Conservation (phyloP, 2,797 vertebrate species). For the Pampus argenteus region DNA sequence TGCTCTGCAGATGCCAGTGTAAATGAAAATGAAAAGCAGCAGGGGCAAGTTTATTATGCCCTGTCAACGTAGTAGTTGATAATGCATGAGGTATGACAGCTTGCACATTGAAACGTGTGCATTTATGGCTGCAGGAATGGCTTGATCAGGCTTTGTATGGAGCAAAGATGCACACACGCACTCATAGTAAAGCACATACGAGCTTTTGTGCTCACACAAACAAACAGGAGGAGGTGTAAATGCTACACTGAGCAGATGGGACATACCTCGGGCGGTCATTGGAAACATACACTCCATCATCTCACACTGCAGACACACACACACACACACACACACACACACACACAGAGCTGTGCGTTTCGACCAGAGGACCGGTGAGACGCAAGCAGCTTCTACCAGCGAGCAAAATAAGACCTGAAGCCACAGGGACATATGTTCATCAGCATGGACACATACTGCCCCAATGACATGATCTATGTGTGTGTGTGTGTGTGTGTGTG, state of each 20-base stretch:
- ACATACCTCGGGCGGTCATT: constrained; percentile 70
- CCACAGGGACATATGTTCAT: constrained; percentile 68
- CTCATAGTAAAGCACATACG: constrained; percentile 1
- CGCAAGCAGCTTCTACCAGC: constrained; percentile 36
- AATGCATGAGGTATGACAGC: constrained; percentile 62
- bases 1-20: constrained; percentile 22
- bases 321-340: constrained; percentile 16
- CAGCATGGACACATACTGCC: constrained; percentile 44
- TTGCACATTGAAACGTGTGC: constrained; percentile 50
- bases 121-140: constrained; percentile 56
- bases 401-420: constrained; percentile 56
- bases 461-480: constrained; percentile 31
- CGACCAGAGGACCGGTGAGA: too few relatives aligned
- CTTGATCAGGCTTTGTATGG: constrained; percentile 51
- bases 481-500: constrained; percentile 11
- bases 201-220: constrained; percentile 50
- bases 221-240: constrained; percentile 58
- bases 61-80: constrained; percentile 31
- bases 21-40: constrained; percentile 45
- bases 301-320: constrained; percentile 26
- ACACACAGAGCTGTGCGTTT: not conserved
- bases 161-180: constrained; percentile 11
- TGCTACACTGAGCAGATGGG: constrained; percentile 78
- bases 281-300: constrained; percentile 61
- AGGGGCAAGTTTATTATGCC: constrained; percentile 19